Evolutionary conservation across 2,888 invertebrate species (phyloP).

Genomic region (Hydrotaea diabolus): DNA sequence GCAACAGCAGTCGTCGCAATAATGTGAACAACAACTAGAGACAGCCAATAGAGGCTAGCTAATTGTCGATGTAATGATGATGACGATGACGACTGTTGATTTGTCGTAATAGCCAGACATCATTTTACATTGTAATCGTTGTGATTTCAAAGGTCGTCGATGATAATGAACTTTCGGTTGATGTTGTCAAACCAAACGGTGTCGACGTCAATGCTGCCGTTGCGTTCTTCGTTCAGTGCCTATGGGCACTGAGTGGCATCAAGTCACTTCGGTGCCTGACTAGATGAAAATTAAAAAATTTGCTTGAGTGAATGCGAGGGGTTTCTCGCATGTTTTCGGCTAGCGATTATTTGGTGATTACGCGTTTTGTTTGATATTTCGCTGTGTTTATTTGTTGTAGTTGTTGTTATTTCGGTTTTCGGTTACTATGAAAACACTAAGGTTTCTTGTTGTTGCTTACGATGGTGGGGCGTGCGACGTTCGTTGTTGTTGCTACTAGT

Average conservation of each 20-base stretch:
- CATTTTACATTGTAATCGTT: conserved; percentile 34
- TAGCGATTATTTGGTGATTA: conserved; percentile 55
- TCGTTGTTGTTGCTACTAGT: background rate
- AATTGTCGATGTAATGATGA: conserved; percentile 34
- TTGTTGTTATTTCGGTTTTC: conserved; percentile 38
- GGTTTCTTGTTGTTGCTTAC: conserved; percentile 36
- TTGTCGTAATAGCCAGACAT: conserved; percentile 42
- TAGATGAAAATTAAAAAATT: background rate
- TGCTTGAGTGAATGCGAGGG: background rate
- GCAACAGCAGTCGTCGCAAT: background rate
- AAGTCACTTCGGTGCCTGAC: background rate
- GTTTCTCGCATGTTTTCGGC: conserved; percentile 23
- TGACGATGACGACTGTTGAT: conserved; percentile 25
- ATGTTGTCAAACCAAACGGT: conserved; percentile 5
- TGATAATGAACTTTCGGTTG: conserved; percentile 63
- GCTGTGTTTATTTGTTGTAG: conserved; percentile 24
- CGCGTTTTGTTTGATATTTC: conserved; percentile 17
- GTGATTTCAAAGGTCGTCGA: conserved; percentile 48
- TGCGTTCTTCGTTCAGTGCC: too few species aligned
- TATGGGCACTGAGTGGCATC: background rate
- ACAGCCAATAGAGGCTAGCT: too few species aligned
- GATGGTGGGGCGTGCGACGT: background rate
- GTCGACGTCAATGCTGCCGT: background rate
- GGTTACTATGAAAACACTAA: conserved; percentile 44
- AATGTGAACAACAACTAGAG: background rate